Conservation (phyloP, 2,888 invertebrate genomes). For the Tupiocoris notatus region DNA sequence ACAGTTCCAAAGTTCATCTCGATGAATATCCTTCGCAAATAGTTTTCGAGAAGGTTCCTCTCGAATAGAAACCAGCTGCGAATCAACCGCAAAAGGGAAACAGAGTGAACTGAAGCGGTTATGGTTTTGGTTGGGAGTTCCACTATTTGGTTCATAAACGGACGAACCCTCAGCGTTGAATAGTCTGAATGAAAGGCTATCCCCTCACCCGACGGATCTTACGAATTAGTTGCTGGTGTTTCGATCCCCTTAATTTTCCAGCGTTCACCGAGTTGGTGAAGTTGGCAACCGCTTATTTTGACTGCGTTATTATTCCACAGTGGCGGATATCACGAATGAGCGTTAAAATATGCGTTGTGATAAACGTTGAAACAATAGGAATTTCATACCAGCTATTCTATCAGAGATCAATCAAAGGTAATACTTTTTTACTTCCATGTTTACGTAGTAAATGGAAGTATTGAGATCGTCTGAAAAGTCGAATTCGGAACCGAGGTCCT, state of each 20-base stretch:
- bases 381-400: no score
- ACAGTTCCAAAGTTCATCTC: no score
- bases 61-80: background rate
- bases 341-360: no score
- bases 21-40: no score
- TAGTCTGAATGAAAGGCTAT: background rate
- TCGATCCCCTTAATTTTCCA: background rate
- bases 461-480: no score
- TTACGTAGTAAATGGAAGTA: no score
- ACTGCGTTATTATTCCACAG: background rate
- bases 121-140: background rate
- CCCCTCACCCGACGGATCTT: background rate
- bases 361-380: no score
- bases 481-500: no score
- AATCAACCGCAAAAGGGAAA: background rate
- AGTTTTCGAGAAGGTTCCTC: background rate
- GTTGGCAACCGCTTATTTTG: background rate
- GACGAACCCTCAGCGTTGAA: background rate
- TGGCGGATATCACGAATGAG: background rate
- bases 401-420: no score
- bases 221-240: background rate
- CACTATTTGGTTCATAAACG: background rate
- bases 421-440: no score
- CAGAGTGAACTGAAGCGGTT: background rate
- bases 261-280: background rate